Percentiles rank a stretch among this genome's conserved stretches.
phyloP scores from a whole-genome alignment of 1,140 invertebrate species.

The Dendroctonus ponderosae region DNA sequence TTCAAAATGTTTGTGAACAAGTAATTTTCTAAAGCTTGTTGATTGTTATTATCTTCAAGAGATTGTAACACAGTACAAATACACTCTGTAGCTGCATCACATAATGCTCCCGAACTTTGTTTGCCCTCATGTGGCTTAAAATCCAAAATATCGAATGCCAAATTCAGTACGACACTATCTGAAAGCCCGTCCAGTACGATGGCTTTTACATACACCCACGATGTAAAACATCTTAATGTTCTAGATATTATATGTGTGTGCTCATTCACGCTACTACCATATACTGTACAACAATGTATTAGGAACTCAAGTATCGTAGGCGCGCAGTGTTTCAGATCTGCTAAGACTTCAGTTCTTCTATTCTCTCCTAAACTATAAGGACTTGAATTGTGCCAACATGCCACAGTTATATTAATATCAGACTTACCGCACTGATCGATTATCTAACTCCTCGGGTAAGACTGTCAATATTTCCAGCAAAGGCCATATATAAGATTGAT shows the following conservation, averaged over 20 bases:
- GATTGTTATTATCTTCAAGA: slow-evolving; percentile 73
- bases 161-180: slow-evolving; percentile 66
- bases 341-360: slow-evolving; percentile 77
- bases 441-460: slow-evolving; percentile 93
- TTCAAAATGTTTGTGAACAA: slow-evolving; percentile 79
- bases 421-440: slow-evolving; percentile 63
- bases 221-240: slow-evolving; percentile 75
- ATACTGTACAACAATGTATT: slow-evolving; percentile 66
- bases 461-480: slow-evolving; percentile 90
- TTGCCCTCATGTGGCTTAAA: slow-evolving; percentile 51
- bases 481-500: slow-evolving; percentile 67
- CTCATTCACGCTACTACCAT: slow-evolving; percentile 54
- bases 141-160: slow-evolving; percentile 68
- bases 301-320: slow-evolving; percentile 72
- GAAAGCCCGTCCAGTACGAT: slow-evolving; percentile 63
- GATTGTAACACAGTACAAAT: slow-evolving; percentile 81
- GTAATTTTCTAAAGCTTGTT: slow-evolving; percentile 65
- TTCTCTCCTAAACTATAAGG: slow-evolving; percentile 74
- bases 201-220: slow-evolving; percentile 74
- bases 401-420: background rate
- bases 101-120: slow-evolving; percentile 62
- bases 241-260: slow-evolving; percentile 59
- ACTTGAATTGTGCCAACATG: slow-evolving; percentile 48
- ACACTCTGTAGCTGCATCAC: slow-evolving; percentile 89
- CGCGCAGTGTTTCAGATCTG: slow-evolving; percentile 70